A percentile compares a stretch with the other conserved stretches of the same genome.
These are phyloP conservation scores for Ceryle rudis DNA, from an alignment of 2,797 vertebrate species.

Conservation along the genomic window DNA sequence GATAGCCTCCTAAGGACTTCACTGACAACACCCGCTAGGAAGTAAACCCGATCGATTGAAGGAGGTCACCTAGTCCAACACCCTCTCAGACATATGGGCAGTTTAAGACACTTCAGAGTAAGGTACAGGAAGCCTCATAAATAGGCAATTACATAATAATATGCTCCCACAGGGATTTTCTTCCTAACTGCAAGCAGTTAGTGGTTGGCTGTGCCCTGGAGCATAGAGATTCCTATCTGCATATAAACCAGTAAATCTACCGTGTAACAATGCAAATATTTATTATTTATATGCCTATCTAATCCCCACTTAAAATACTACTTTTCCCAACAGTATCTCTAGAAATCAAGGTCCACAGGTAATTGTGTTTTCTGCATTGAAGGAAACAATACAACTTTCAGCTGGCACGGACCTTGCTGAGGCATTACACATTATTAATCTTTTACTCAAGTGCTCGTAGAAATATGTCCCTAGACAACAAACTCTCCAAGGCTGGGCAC, in stretches of 20 bases:
- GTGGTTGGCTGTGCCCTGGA: background rate
- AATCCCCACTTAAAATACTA: background rate
- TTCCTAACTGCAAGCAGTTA: background rate
- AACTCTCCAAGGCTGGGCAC: background rate
- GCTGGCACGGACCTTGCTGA: background rate
- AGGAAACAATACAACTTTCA: background rate
- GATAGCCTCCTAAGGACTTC: background rate
- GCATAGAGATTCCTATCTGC: background rate
- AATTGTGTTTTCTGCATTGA: background rate
- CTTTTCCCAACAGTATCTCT: background rate
- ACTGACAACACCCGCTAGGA: background rate
- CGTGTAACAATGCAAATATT: background rate
- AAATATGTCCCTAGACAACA: background rate
- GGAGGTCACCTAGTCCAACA: background rate
- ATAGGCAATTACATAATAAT: background rate
- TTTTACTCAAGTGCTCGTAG: background rate
- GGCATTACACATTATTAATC: background rate
- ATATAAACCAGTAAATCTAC: background rate
- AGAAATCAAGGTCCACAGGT: background rate
- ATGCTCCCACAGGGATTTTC: background rate
- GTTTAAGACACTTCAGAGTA: background rate
- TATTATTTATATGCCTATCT: background rate
- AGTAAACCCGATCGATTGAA: fast-evolving
- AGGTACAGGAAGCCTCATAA: background rate
- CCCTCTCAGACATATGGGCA: background rate